Base-by-base conservation (phyloP, 2,113 vertebrate species). In the Apteryx mantelli region DNA sequence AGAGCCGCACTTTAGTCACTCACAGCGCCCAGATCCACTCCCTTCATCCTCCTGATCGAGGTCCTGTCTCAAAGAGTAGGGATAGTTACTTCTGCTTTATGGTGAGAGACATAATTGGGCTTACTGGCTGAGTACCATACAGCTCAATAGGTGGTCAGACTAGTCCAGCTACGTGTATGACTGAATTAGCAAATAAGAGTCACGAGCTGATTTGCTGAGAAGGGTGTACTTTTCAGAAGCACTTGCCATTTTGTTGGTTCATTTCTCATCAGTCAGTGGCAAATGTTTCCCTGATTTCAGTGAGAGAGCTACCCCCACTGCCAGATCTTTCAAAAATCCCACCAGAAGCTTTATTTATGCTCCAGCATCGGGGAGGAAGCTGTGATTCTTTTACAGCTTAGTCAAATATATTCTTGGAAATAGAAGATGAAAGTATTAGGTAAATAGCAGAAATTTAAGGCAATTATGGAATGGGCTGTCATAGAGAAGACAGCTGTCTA, bases 21-120 rank as follows among this genome's bases (percentile, higher is more conserved):
- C 61, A 21, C 20, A 68, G 61, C 28, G 1, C 60, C n/a, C 25
- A 0, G 0, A 5, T n/a, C 60, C 17, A 10, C 56, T 34, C 56
- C 18, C 32, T 19, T 19, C 30, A 20, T 34, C 56, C 32, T 34
- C 56, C 56, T 19, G 26, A 58, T 58, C 9, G 0, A 84, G 24
- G 8, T 85, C 58, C 42, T 58, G 16, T 50, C 48, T 82, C 18
- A 5, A 25, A 0, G 1, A 73, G 63, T 28, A 73, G 65, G 81
- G 38, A 36, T 17, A 84, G 11, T 40, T 82, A 53, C 74, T 71
- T 21, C n/a, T 89, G 36, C 64, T 91, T 94, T 58, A n/a, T 11
- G 0, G 7, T 46, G 25, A 52, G 55, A 71, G 24, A 12, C 55
- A 22, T 13, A 55, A 1, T 16, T 36, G 4, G 48, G 65, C 5